Evolutionary conservation across 1,140 invertebrate genomes (phyloP).

Genomic region (Agraylea sexmaculata): DNA sequence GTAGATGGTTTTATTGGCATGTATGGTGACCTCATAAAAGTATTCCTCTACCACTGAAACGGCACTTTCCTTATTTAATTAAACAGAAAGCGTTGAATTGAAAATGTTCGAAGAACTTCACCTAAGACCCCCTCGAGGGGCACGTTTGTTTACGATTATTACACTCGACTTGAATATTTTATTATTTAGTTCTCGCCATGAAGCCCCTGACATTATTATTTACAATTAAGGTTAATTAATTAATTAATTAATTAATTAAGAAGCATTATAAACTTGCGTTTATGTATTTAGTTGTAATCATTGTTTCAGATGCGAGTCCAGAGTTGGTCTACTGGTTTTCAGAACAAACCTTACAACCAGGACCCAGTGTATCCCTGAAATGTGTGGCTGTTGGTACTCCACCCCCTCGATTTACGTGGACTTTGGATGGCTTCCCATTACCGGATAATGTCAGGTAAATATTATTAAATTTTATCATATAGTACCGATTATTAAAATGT

Average conservation of each 20-base stretch:
- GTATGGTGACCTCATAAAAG: too few relatives aligned
- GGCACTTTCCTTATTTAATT: too few relatives aligned
- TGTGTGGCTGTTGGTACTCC: constrained; percentile 87
- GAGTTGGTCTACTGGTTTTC: constrained; percentile 81
- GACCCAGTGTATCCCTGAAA: constrained; percentile 76
- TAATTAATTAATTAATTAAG: background rate
- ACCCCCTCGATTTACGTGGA: constrained; percentile 79
- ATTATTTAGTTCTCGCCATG: too few relatives aligned
- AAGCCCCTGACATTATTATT: too few relatives aligned
- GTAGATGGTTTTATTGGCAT: too few relatives aligned
- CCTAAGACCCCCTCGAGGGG: too few relatives aligned
- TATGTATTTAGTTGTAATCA: background rate
- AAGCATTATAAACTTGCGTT: background rate
- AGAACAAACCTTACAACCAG: constrained; percentile 79
- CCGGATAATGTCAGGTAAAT: constrained; percentile 37
- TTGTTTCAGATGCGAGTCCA: constrained; percentile 62
- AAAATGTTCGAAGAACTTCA: too few relatives aligned
- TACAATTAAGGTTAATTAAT: background rate
- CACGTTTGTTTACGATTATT: too few relatives aligned
- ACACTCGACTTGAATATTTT: too few relatives aligned
- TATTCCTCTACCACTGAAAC: too few relatives aligned
- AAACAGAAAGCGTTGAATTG: too few relatives aligned
- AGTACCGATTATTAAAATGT: background rate
- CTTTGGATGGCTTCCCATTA: constrained; percentile 75
- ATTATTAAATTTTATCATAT: too few relatives aligned